Base-by-base conservation (phyloP, 2,888 invertebrate genomes). In the Plebejus argus region DNA sequence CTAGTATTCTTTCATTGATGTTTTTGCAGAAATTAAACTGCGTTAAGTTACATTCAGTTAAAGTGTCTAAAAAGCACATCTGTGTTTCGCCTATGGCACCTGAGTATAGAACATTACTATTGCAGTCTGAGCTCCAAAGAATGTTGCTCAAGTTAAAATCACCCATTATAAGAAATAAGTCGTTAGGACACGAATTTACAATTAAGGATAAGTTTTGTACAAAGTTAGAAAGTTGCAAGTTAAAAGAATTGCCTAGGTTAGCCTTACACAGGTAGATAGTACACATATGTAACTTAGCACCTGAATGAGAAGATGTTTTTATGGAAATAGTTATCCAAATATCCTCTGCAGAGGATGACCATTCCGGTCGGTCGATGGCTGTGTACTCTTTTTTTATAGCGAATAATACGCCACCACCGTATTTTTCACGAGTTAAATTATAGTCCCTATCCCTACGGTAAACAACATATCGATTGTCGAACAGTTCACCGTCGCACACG, bases 381-480 rank as follows among this genome's bases (percentile, higher is more conserved):
- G 20, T 20, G 10, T 77, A 70, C 15, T 77, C 70, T 28, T 3
- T 75, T 45, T 39, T 39, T 7, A 39, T 39, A 39, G 39, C 39
- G 39, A 39, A 39, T 39, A 81, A 66, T 10, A 81, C 78, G 15
- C 79, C 79, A 12, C 80, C 79, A 7, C 79, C 80, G 35, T 70
- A 76, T 20, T 28, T 76, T 66, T 78, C 76, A 12, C 53, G 20
- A 6, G 79, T 79, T 7, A 20, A 23, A 12, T 49, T 28, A 58
- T 81, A 81, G 28, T 78, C 49, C 66, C 79, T 78, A 70, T 80
- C 81, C 23, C 78, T 76, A 18, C 78, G 45, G 77, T 77, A 81
- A 4, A 80, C 77, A 15, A 79, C 23, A 49, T 80, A 80, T 66
- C 78, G 56, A 72, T 78, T 76, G 45, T 81, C 79, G 12, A 81